Evolutionary conservation across 2,797 vertebrate species (phyloP), one percentile per base, ranked within the genome.

Genomic region (Melanotaenia trifasciata): DNA sequence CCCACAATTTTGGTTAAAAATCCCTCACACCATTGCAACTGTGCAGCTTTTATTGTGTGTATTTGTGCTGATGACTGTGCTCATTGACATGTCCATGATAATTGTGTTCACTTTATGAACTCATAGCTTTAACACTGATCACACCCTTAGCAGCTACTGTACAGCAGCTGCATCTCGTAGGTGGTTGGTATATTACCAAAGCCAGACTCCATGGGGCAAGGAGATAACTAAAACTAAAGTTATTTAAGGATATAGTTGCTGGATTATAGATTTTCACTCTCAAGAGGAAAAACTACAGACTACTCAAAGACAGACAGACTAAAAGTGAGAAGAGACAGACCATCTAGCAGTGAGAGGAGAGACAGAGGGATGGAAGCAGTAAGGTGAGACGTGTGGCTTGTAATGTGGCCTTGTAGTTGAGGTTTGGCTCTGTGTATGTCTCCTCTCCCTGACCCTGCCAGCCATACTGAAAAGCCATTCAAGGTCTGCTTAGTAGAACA

Each of bases 381-480:
- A 82, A 90, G 79, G 83, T 84, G 80, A 89, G 83, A 83, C 22
- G 38, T 56, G 89, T 67, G 79, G 82, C 74, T 84, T 84, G 80
- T 87, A 86, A 84, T 81, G 81, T 47, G 83, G 86, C 82, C 89
- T 82, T 87, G 89, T 87, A 86, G 70, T 53, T 85, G 90, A 90
- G 89, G 89, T 87, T 87, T 90, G 85, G 89, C 79, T 71, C 33
- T 3, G 53, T 60, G 74, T 36, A 60, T 47, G 81, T 91, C 81
- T 76, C 87, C 89, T 88, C 84, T 87, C 61, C 67, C 67, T 90
- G 92, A 93, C 86, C 88, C 77, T 70, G 79, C 63, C 76, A 40
- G 5, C 80, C 91, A 92, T 82, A 86, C 85, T 92, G 90, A 89
- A 93, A 93, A 93, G 57, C 74, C 87, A 92, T 90, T 89, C 75